Conservation (phyloP, 2,797 vertebrate species). For the Spinus pinus region DNA sequence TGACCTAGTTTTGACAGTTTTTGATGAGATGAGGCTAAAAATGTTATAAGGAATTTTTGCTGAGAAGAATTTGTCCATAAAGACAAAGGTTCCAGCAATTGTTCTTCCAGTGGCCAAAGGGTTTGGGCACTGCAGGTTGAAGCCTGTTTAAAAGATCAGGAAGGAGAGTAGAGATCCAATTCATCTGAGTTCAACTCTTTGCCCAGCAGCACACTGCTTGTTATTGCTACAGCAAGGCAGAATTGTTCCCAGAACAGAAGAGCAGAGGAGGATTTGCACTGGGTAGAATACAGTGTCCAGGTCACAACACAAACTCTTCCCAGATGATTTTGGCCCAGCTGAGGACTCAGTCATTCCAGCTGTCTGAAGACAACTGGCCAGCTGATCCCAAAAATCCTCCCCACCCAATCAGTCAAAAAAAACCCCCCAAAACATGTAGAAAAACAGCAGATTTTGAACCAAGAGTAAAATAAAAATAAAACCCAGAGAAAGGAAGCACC, state of each 20-base stretch:
- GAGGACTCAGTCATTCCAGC: background rate
- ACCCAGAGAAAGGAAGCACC: background rate
- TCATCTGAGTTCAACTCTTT: background rate
- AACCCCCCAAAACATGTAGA: background rate
- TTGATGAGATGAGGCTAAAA: constrained; percentile 8
- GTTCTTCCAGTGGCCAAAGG: background rate
- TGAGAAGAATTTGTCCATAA: background rate
- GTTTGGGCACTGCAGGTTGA: background rate
- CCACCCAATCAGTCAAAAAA: background rate
- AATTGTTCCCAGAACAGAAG: background rate
- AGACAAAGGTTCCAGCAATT: background rate
- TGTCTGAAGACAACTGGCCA: background rate
- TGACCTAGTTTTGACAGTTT: constrained; percentile 34
- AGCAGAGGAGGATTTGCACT: background rate
- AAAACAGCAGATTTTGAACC: background rate
- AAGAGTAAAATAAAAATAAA: background rate
- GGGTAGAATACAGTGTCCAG: background rate
- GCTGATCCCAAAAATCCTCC: background rate
- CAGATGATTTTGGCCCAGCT: background rate
- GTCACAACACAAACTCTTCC: background rate
- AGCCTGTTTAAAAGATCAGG: background rate
- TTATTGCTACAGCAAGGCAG: background rate
- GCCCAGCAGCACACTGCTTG: background rate
- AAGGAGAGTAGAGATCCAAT: background rate
- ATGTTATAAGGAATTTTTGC: background rate